Evolutionary conservation across 2,113 vertebrate species (phyloP).

Genomic region (Sprattus sprattus): DNA sequence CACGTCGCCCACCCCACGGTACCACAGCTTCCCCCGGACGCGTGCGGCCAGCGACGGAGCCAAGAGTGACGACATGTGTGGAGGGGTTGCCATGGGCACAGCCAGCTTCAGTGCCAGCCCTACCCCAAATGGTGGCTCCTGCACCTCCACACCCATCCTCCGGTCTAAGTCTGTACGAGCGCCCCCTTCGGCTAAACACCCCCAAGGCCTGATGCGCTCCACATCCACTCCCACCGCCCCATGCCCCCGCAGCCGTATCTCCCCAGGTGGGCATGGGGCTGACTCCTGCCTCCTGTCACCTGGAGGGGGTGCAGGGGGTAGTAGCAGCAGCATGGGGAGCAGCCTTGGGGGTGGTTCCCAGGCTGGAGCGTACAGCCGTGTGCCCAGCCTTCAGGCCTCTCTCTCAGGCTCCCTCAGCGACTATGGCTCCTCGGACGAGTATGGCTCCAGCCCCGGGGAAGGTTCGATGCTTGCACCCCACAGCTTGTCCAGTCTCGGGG

Average conservation of each 20-base stretch:
- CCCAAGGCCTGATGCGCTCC: conserved; percentile 72
- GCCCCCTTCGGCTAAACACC: conserved; percentile 61
- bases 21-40: conserved; percentile 64
- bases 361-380: conserved; percentile 59
- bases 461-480: conserved; percentile 61
- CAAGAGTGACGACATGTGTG: conserved; percentile 58
- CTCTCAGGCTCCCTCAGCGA: conserved; percentile 76
- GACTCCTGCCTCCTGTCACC: conserved; percentile 61
- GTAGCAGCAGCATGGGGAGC: neutral
- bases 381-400: conserved; percentile 58
- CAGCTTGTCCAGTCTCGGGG: conserved; percentile 58
- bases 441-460: conserved; percentile 74
- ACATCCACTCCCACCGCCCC: conserved; percentile 68
- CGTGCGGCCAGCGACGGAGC: conserved; percentile 71
- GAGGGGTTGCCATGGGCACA: conserved; percentile 31
- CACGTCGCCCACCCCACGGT: conserved; percentile 64
- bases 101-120: conserved; percentile 60
- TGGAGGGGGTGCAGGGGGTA: conserved; percentile 34
- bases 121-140: conserved; percentile 69
- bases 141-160: conserved; percentile 71
- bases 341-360: neutral
- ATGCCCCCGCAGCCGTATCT: conserved; percentile 56
- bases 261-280: conserved; percentile 64
- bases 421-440: conserved; percentile 80
- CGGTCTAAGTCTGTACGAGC: conserved; percentile 69